Percentiles rank a stretch among this genome's conserved stretches.
phyloP scores from a whole-genome alignment of 2,797 vertebrate genomes.

The Iguana delicatissima region DNA sequence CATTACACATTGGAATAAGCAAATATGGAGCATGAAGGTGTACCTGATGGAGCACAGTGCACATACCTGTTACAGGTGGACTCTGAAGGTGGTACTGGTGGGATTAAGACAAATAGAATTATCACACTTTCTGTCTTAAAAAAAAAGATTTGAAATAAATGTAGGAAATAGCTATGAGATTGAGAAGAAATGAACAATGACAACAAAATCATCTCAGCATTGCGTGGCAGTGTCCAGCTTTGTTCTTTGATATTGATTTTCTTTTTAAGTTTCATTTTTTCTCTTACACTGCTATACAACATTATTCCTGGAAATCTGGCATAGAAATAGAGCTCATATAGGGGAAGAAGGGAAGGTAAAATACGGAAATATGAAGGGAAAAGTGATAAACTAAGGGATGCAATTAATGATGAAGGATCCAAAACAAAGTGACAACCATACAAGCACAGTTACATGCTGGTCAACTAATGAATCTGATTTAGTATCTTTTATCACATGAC shows the following conservation, averaged over 20 bases:
- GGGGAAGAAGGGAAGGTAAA: not conserved
- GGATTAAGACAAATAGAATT: not conserved
- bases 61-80: not conserved
- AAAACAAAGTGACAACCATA: not conserved
- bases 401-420: not conserved
- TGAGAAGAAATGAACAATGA: not conserved
- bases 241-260: not conserved
- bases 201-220: not conserved
- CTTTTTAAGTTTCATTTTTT: not conserved
- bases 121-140: not conserved
- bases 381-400: not conserved
- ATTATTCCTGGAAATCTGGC: conserved; percentile 3
- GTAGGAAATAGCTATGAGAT: not conserved
- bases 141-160: not conserved
- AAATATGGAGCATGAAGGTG: not conserved
- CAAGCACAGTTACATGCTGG: not conserved
- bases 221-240: not conserved
- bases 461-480: not conserved
- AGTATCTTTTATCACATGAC: not conserved
- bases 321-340: not conserved
- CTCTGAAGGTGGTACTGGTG: not conserved
- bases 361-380: not conserved
- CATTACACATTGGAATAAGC: not conserved
- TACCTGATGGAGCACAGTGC: not conserved
- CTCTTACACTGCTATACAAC: not conserved